Base-by-base conservation (phyloP, 2,888 invertebrate genomes). In the Ceraclea dissimilis region DNA sequence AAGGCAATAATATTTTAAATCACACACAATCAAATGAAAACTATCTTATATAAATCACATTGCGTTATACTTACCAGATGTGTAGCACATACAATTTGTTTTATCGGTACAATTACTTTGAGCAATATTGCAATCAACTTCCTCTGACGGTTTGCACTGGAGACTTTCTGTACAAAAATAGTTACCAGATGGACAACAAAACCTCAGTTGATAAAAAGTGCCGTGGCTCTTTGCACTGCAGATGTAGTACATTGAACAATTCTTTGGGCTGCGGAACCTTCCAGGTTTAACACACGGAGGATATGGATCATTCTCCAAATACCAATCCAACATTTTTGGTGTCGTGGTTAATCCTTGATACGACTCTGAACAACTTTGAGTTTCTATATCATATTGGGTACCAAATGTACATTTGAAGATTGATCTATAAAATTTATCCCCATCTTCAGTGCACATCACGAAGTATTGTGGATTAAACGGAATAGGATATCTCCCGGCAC, bases 221-320 rank as follows among this genome's bases (percentile, higher is more conserved):
- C 71, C 69, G 55, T 65, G 68, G 0, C 61, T 54, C 46, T 68
- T 69, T 21, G 66, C 60, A 20, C 66, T 68, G 60, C 77, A 77
- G 1, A 67, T 69, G 57, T 74, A 77, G 59, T 74, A 76, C 11
- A 72, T 56, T 0, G 67, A 65, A 52, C 73, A 74, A 59, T 75
- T 69, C 2, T 63, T 63, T n/a, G 68, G 67, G 2, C 70, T 71
- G 31, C 69, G 64, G 59, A 69, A 74, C 17, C 65, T 66, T 34
- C 73, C 74, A 47, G 68, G 67, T 48, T 65, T 63, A 2, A 63
- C 57, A 62, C 73, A 74, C 2, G 69, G 66, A 11, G 72, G 73
- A 55, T 69, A 73, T 51, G 69, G 69, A 52, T 64, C 63, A 20
- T 63, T 51, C 2, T 53, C 51, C 44, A 61, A 53, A 47, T 54